Evolutionary conservation across 2,888 invertebrate species (phyloP).

Genomic region (Ametastegia equiseti): DNA sequence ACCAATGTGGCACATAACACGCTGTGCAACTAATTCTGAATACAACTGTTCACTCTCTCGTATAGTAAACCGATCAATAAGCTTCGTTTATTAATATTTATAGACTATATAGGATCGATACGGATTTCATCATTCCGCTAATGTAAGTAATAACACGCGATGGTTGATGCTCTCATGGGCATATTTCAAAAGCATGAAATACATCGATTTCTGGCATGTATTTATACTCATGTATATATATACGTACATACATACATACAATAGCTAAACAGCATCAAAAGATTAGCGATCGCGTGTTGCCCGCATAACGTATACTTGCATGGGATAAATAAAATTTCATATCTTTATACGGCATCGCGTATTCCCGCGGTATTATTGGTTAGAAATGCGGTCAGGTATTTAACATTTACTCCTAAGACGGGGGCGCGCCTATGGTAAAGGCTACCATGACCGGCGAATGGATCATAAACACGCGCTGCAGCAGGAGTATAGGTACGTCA

Average conservation of each 20-base stretch:
- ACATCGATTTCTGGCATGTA: too few relatives aligned
- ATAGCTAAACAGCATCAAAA: too few relatives aligned
- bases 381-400: constrained; percentile 43
- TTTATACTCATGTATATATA: background rate
- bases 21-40: background rate
- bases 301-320: background rate
- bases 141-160: constrained; percentile 8
- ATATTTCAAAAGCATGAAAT: background rate
- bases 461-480: constrained; percentile 26
- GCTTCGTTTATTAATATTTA: constrained; percentile 22
- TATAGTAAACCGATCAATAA: constrained; percentile 6
- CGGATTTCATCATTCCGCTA: constrained; percentile 26
- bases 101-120: background rate
- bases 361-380: constrained; percentile 22
- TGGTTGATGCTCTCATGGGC: background rate
- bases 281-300: too few relatives aligned
- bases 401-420: constrained; percentile 39
- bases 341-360: background rate
- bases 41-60: background rate
- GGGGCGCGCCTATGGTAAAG: constrained; percentile 42
- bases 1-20: background rate
- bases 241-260: background rate
- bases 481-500: background rate
- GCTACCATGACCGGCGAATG: constrained; percentile 31
- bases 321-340: background rate